Evolutionary conservation across 2,113 vertebrate genomes (phyloP).

Genomic region (Coptodon bakossiorum): DNA sequence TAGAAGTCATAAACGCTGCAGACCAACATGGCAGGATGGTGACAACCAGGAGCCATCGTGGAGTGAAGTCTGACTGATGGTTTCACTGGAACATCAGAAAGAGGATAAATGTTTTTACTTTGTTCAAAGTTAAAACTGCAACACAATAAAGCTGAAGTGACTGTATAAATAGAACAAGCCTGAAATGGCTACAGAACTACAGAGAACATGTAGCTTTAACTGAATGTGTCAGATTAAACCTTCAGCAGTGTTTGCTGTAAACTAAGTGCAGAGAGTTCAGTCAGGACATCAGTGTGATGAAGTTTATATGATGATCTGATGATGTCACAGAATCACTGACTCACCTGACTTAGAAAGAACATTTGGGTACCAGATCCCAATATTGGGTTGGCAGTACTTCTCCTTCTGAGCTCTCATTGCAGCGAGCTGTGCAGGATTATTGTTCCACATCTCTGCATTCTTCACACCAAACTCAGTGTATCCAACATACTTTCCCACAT

Average conservation of each 20-base stretch:
- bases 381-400: fast-evolving
- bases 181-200: background rate
- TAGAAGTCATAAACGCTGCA: background rate
- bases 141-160: background rate
- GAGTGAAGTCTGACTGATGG: background rate
- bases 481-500: fast-evolving
- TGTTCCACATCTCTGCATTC: background rate
- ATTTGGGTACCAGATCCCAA: fast-evolving
- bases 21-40: background rate
- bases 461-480: fast-evolving
- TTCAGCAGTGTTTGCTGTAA: fast-evolving
- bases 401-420: background rate
- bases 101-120: fast-evolving
- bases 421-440: fast-evolving
- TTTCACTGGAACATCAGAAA: fast-evolving
- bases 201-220: fast-evolving
- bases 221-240: fast-evolving
- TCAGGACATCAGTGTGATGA: background rate
- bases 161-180: background rate
- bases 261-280: background rate
- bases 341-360: background rate
- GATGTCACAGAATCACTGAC: background rate
- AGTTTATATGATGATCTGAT: background rate
- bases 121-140: background rate
- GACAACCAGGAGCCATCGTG: background rate